These are phyloP conservation scores for Pristionchus arcanus DNA, from an alignment of 2,888 invertebrate genomes.

Conservation along the genomic window DNA sequence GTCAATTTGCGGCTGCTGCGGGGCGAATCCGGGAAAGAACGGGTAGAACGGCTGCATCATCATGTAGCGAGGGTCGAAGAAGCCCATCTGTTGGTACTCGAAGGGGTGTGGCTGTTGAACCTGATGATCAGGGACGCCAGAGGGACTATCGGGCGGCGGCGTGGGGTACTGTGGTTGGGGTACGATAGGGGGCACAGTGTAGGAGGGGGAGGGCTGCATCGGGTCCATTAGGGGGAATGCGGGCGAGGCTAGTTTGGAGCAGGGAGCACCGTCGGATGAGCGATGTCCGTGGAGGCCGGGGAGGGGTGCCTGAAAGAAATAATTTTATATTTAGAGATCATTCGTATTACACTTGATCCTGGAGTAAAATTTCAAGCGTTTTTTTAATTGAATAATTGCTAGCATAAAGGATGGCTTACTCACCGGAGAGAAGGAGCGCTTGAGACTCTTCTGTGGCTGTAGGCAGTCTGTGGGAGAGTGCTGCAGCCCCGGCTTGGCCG, in stretches of 20 bases:
- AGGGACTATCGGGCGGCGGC: too few relatives aligned
- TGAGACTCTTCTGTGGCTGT: neutral
- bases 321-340: too few relatives aligned
- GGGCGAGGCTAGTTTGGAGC: constrained; percentile 6
- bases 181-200: neutral
- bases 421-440: constrained; percentile 16
- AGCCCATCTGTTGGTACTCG: neutral
- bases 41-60: neutral
- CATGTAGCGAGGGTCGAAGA: neutral
- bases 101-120: neutral
- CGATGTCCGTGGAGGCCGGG: neutral
- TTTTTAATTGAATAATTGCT: too few relatives aligned
- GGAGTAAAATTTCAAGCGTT: too few relatives aligned
- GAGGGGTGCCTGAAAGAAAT: neutral
- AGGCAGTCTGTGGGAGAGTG: neutral
- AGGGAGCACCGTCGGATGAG: neutral
- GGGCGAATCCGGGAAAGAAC: constrained; percentile 8
- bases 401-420: neutral
- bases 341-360: too few relatives aligned
- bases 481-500: neutral
- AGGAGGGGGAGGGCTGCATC: neutral
- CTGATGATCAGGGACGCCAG: too few relatives aligned
- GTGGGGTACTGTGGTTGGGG: neutral
- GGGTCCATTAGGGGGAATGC: constrained; percentile 13
- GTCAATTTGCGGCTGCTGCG: neutral